These are phyloP conservation scores for Agrochola lychnidis DNA, from an alignment of 2,888 invertebrate species.

Conservation along the genomic window DNA sequence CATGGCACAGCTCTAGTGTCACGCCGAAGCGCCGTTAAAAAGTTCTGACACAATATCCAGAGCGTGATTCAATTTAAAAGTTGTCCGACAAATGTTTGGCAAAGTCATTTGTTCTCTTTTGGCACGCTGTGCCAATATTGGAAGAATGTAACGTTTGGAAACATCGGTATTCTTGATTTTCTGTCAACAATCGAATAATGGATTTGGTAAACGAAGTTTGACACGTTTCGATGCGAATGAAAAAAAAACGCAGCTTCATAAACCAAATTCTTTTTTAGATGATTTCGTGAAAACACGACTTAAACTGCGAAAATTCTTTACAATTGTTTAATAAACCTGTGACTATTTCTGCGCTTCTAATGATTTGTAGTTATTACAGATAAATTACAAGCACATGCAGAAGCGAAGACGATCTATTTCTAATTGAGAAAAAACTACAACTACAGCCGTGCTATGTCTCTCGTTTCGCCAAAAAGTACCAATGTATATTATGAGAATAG, in stretches of 20 bases:
- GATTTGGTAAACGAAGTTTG: background rate
- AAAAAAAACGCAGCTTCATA: background rate
- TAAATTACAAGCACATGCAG: background rate
- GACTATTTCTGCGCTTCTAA: background rate
- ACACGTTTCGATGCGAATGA: background rate
- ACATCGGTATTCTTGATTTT: slow-evolving; percentile 22
- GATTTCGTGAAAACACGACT: background rate
- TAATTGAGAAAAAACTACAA: background rate
- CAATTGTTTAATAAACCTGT: background rate
- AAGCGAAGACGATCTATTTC: background rate
- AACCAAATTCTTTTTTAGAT: background rate
- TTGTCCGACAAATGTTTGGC: slow-evolving; percentile 43
- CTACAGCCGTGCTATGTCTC: background rate
- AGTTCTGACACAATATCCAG: slow-evolving; percentile 45
- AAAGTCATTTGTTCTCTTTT: slow-evolving; percentile 39
- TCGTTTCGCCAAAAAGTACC: background rate
- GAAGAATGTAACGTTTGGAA: slow-evolving; percentile 22
- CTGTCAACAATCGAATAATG: slow-evolving; percentile 1
- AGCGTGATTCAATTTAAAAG: slow-evolving; percentile 59
- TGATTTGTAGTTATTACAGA: background rate
- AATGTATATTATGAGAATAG: background rate
- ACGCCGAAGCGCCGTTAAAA: slow-evolving; percentile 29
- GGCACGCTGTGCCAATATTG: slow-evolving; percentile 32
- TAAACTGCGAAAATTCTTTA: background rate
- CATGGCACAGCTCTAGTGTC: slow-evolving; percentile 5